These are phyloP conservation scores for Drosophila atripex DNA, from an alignment of 2,888 invertebrate genomes.

Conservation along the genomic window DNA sequence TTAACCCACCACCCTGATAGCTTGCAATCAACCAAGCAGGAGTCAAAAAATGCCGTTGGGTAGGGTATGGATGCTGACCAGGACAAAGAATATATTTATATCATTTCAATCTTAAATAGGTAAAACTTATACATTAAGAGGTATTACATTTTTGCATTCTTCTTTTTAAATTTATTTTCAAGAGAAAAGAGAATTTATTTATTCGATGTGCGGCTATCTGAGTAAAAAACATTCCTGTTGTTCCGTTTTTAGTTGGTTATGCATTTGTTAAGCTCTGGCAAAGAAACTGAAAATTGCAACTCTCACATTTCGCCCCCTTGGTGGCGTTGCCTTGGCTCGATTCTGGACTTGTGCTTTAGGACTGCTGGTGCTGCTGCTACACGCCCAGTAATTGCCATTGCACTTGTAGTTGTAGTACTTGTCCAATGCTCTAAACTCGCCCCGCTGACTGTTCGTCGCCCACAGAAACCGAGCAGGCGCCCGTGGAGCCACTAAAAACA, in stretches of 20 bases:
- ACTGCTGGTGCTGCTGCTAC: constrained; percentile 46
- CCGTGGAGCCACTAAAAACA: constrained; percentile 66
- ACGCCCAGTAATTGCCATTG: constrained; percentile 66
- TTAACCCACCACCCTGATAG: constrained; percentile 13
- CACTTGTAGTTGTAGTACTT: constrained; percentile 48
- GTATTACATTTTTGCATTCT: background rate
- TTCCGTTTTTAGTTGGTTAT: constrained; percentile 38
- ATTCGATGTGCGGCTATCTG: background rate
- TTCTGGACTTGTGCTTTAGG: constrained; percentile 27
- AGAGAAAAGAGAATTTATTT: background rate
- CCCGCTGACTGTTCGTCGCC: constrained; percentile 8
- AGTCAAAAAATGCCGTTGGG: constrained; percentile 41
- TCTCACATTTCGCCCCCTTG: constrained; percentile 27
- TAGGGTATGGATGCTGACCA: constrained; percentile 16
- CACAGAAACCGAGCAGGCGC: constrained; percentile 13
- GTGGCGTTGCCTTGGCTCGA: background rate
- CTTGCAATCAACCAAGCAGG: constrained; percentile 36
- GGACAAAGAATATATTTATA: background rate
- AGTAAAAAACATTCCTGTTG: constrained; percentile 15
- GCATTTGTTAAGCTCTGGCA: constrained; percentile 59
- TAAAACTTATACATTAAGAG: no score
- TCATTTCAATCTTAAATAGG: background rate
- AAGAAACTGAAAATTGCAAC: constrained; percentile 57
- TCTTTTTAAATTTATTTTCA: background rate
- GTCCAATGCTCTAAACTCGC: constrained; percentile 37